These are phyloP conservation scores for Eurois occulta DNA, from an alignment of 2,888 invertebrate genomes.

Conservation along the genomic window DNA sequence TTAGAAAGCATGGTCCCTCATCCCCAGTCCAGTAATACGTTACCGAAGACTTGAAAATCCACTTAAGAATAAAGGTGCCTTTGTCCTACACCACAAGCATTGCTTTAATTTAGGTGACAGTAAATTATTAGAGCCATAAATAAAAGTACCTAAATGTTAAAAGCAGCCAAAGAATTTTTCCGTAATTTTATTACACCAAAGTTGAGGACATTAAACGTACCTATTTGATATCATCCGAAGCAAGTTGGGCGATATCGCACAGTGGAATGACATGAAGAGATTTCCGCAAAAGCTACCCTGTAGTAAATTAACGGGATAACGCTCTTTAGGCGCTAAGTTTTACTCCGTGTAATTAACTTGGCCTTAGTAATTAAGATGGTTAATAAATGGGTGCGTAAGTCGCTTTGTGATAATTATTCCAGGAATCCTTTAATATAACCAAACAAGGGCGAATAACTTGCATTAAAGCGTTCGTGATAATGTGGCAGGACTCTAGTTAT, in stretches of 20 bases:
- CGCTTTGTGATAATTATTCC: conserved; percentile 88
- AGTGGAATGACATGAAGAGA: conserved; percentile 83
- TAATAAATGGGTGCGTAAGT: conserved; percentile 89
- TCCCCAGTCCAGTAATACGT: conserved; percentile 51
- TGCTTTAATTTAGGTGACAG: conserved; percentile 82
- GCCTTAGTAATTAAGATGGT: conserved; percentile 89
- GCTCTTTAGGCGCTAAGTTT: conserved; percentile 88
- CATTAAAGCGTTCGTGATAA: conserved; percentile 80
- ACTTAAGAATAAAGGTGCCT: conserved; percentile 78
- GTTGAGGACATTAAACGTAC: conserved; percentile 82
- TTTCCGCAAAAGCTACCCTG: conserved; percentile 79
- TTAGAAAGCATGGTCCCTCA: conserved; percentile 31
- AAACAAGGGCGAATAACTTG: conserved; percentile 83
- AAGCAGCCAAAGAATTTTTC: conserved; percentile 85
- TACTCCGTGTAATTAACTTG: conserved; percentile 87
- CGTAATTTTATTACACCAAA: conserved; percentile 87
- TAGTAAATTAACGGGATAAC: conserved; percentile 87
- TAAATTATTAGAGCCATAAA: conserved; percentile 87
- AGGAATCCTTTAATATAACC: conserved; percentile 88
- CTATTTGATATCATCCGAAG: conserved; percentile 78
- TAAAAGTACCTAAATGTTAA: conserved; percentile 87
- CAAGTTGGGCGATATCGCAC: conserved; percentile 80
- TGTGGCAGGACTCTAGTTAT: conserved; percentile 79
- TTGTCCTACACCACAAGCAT: conserved; percentile 80
- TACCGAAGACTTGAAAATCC: conserved; percentile 71